Conservation (phyloP, 2,113 vertebrate genomes). For the Upupa epops region DNA sequence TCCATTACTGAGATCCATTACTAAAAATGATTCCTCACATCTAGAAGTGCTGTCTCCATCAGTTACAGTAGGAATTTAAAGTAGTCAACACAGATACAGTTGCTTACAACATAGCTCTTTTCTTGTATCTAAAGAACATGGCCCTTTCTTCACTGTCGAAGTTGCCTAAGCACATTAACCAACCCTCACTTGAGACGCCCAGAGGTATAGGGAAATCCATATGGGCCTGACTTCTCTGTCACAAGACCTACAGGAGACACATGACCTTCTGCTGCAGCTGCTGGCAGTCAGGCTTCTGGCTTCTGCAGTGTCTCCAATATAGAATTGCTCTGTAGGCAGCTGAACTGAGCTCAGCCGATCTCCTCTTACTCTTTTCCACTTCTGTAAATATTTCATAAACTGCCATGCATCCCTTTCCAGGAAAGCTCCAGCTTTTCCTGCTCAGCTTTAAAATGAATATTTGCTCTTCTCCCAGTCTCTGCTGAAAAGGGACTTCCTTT, state of each 20-base stretch:
- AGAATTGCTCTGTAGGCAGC: background rate
- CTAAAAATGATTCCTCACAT: background rate
- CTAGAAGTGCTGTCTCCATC: background rate
- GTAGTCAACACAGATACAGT: background rate
- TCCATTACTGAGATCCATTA: background rate
- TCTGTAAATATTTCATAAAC: background rate
- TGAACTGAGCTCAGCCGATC: background rate
- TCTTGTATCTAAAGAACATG: background rate
- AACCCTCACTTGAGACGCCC: background rate
- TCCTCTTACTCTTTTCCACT: background rate
- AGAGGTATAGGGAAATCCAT: background rate
- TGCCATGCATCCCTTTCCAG: background rate
- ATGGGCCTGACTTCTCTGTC: rapidly evolving
- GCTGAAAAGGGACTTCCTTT: background rate
- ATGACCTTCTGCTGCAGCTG: background rate
- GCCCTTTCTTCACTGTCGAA: background rate
- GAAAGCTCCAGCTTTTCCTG: background rate
- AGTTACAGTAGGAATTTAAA: background rate
- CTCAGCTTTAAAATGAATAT: background rate
- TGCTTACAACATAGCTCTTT: background rate
- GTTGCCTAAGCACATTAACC: background rate
- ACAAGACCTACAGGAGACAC: background rate
- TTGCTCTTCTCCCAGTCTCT: background rate
- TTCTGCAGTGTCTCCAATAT: background rate
- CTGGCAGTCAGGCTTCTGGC: background rate